Evolutionary conservation across 2,797 vertebrate genomes (phyloP), one percentile per base, ranked within the genome.

Genomic region (Caiman crocodilus): DNA sequence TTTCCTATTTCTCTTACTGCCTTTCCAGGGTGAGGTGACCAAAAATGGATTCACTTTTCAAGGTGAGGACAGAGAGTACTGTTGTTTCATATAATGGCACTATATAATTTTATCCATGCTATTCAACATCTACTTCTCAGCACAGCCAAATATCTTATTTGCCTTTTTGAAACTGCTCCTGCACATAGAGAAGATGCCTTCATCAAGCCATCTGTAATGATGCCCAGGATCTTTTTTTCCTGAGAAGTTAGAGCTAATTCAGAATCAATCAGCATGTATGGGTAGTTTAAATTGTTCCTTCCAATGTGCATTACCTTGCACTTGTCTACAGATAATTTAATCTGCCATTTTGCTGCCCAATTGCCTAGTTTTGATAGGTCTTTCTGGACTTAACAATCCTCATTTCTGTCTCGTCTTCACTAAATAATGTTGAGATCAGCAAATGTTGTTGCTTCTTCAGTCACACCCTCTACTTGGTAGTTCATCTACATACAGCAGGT

Each of bases 241-340:
- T 80, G 65, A 94, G 79, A 95, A 94, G 88, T 90, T 94, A 79
- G 30, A 89, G 75, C 76, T 95, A 95, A 89, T 93, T 96, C 88
- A 84, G 71, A 95, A 91, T 85, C 73, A 63, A 84, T 78, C 85
- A 88, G 28, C 76, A 87, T 55, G 4, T 89, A 90, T 80, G 3
- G 16, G 76, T 90, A 88, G 85, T 77, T 94, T 95, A 92, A 91
- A 92, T 79, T 79, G 30, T 91, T 95, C 65, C 75, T 95, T 92
- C n/a, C 81, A 90, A 35, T 80, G 71, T 67, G 90, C 69, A 82
- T 85, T 93, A 91, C 89, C 77, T 96, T 94, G 15, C 20, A 76
- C 56, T 91, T 87, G 71, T 85, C 76, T 94, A 91, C 82, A 89
- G 87, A 85, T 81, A 95, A 94, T 88, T 64, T 93, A 85, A 85